phyloP scores from a whole-genome alignment of 2,888 invertebrate species.

The Diogma glabrata region DNA sequence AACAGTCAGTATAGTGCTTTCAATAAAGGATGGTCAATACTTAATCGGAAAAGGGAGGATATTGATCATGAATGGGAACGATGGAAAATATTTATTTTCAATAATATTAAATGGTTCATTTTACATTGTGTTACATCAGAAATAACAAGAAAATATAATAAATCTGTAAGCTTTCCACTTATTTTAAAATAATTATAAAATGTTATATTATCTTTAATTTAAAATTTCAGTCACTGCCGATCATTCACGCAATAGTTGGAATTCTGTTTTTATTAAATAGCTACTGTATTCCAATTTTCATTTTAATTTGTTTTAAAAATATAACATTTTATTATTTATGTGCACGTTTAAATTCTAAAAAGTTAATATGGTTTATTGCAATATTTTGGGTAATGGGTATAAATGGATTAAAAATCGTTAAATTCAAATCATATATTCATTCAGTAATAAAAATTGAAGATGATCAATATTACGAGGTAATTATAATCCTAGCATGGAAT shows the following conservation, averaged over 20 bases:
- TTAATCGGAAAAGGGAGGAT: conserved; percentile 29
- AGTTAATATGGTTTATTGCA: conserved; percentile 7
- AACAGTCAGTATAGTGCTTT: too few species aligned
- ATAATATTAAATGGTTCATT: conserved; percentile 29
- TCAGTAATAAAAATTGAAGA: background rate
- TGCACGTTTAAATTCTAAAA: conserved; percentile 1
- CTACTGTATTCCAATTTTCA: background rate
- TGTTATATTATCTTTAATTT: too few species aligned
- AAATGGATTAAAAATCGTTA: conserved; percentile 15
- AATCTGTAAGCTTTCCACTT: too few species aligned
- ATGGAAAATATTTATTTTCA: conserved; percentile 26
- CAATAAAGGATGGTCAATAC: conserved; percentile 25
- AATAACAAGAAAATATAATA: background rate
- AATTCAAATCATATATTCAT: background rate
- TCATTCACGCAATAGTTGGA: conserved; percentile 24
- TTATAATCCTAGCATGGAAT: conserved; percentile 47
- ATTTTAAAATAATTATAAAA: too few species aligned
- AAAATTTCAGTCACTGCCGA: conserved; percentile 19
- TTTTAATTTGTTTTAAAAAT: background rate
- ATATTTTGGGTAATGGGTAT: conserved; percentile 17
- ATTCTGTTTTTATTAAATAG: conserved; percentile 6
- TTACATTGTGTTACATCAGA: conserved; percentile 24
- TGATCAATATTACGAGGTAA: conserved; percentile 27
- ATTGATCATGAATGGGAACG: conserved; percentile 32
- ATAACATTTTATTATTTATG: background rate